Evolutionary conservation across 2,113 vertebrate genomes (phyloP).

Genomic region (Ochotona princeps): DNA sequence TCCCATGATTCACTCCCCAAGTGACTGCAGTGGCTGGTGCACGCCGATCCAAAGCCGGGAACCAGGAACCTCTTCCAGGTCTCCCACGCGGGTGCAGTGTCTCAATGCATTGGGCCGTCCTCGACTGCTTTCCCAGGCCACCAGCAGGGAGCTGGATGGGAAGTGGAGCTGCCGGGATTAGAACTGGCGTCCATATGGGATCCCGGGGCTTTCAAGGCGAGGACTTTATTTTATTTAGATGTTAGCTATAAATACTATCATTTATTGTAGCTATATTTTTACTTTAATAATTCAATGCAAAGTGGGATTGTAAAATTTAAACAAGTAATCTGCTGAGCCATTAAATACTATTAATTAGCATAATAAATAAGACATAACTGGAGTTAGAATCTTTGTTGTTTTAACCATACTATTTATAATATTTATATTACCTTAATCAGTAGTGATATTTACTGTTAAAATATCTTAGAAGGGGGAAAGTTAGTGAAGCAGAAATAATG

Average conservation of each 20-base stretch:
- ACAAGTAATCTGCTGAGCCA: not conserved
- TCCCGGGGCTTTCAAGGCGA: too few relatives aligned
- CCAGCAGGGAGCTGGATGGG: too few relatives aligned
- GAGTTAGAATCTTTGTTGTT: not conserved
- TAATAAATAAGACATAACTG: conserved; percentile 9
- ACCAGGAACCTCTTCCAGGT: too few relatives aligned
- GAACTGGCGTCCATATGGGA: too few relatives aligned
- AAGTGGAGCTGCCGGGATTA: too few relatives aligned
- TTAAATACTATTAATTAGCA: not conserved
- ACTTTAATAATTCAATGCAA: conserved; percentile 47
- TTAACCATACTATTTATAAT: not conserved
- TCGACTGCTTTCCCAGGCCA: too few relatives aligned
- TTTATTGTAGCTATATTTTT: conserved; percentile 50
- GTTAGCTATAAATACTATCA: not conserved
- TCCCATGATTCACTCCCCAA: too few relatives aligned
- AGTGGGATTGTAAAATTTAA: conserved; percentile 40
- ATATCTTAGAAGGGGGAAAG: conserved; percentile 14
- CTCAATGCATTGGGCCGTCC: too few relatives aligned
- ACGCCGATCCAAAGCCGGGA: too few relatives aligned
- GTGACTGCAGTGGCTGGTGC: too few relatives aligned
- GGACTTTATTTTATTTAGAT: conserved; percentile 44
- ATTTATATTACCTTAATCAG: not conserved
- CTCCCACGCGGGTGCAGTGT: too few relatives aligned
- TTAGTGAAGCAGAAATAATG: not conserved
- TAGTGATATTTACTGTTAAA: conserved; percentile 5